phyloP scores from a whole-genome alignment of 2,797 vertebrate species.

The Loris lydekkerianus region DNA sequence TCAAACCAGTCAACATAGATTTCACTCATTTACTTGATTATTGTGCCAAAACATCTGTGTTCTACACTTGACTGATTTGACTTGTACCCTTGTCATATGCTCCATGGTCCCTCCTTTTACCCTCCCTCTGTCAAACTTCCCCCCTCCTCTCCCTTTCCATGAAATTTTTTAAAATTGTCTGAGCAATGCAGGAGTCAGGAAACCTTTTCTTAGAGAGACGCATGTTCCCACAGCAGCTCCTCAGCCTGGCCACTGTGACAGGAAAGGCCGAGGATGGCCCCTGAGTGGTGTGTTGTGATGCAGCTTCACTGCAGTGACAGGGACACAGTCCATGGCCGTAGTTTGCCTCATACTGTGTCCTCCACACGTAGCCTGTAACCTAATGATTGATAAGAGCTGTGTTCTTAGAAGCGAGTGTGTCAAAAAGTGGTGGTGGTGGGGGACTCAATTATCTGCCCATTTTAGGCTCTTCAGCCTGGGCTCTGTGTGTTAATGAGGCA shows the following conservation, averaged over 20 bases:
- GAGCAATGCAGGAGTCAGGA: too few species aligned
- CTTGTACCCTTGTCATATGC: too few species aligned
- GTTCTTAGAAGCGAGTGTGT: neutral
- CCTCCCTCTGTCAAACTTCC: too few species aligned
- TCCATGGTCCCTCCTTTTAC: too few species aligned
- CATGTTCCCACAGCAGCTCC: rapidly evolving
- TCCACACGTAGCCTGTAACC: neutral
- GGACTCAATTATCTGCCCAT: neutral
- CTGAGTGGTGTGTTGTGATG: rapidly evolving
- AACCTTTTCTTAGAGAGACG: neutral
- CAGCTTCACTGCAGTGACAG: neutral
- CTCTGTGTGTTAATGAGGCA: neutral
- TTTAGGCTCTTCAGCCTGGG: neutral
- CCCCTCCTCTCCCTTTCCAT: too few species aligned
- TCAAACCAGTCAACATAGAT: too few species aligned
- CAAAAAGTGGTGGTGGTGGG: neutral
- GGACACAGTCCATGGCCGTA: rapidly evolving
- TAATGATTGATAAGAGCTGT: neutral
- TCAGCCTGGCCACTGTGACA: rapidly evolving
- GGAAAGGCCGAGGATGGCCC: neutral
- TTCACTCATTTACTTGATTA: too few species aligned
- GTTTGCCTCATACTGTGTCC: rapidly evolving
- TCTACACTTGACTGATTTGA: too few species aligned
- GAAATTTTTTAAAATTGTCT: neutral
- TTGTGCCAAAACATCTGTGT: too few species aligned